phyloP scores from a whole-genome alignment of 2,888 invertebrate species.

The Pomacea canaliculata region DNA sequence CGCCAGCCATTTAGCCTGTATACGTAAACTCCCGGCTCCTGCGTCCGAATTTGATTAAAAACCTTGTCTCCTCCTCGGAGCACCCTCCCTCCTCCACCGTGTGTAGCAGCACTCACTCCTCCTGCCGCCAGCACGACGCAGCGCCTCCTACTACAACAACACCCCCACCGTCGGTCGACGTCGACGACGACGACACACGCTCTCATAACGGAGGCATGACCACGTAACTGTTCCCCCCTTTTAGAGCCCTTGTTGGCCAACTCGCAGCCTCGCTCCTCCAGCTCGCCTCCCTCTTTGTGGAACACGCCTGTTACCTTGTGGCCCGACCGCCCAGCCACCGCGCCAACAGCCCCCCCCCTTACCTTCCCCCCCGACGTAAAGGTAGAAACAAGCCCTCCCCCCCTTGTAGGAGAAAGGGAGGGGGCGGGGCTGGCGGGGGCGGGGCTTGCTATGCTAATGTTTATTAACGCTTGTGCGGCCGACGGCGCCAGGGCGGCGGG shows the following conservation, averaged over 20 bases:
- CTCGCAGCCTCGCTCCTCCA: neutral
- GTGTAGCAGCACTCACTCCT: neutral
- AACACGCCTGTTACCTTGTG: too few species aligned
- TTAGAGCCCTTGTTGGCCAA: too few species aligned
- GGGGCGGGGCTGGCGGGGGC: neutral
- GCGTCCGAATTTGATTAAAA: constrained; percentile 6
- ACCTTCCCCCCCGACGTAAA: too few species aligned
- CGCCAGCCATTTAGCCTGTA: neutral
- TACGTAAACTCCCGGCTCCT: neutral
- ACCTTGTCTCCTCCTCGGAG: neutral
- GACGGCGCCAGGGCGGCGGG: constrained; percentile 31
- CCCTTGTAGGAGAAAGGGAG: too few species aligned
- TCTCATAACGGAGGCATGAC: neutral
- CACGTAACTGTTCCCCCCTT: too few species aligned
- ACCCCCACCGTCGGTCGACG: neutral
- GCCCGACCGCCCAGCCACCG: too few species aligned
- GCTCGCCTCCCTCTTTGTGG: neutral
- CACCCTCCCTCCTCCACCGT: neutral
- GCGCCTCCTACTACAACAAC: neutral
- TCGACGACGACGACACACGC: neutral
- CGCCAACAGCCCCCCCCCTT: too few species aligned
- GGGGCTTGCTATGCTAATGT: constrained; percentile 15
- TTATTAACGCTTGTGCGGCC: constrained; percentile 3
- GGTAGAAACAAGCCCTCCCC: too few species aligned
- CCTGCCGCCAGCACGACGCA: neutral